These are phyloP conservation scores for Tapirus terrestris DNA, from an alignment of 2,113 vertebrate genomes.

Conservation along the genomic window DNA sequence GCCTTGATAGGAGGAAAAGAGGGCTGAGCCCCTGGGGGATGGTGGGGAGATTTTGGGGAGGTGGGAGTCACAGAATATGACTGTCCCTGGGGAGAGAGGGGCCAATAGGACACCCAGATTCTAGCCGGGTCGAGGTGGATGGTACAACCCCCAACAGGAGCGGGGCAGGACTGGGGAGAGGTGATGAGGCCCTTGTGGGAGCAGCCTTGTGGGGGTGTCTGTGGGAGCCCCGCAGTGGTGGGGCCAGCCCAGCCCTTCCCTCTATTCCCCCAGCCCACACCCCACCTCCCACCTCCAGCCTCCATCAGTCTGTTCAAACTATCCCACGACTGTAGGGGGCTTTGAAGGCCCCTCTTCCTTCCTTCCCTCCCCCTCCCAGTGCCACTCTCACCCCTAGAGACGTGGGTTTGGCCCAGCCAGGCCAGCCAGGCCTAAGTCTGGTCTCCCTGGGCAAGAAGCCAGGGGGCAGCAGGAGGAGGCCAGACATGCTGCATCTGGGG, in stretches of 20 bases:
- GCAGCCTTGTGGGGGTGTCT: neutral
- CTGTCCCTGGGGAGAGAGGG: neutral
- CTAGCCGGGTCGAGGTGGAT: neutral
- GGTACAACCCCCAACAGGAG: neutral
- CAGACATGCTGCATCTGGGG: neutral
- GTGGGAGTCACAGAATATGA: neutral
- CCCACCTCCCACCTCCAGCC: neutral
- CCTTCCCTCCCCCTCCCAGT: too few species aligned
- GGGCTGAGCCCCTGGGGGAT: neutral
- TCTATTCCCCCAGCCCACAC: neutral
- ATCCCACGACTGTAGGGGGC: too few species aligned
- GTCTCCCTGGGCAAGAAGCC: neutral
- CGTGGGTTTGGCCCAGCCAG: neutral
- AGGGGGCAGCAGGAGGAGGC: neutral
- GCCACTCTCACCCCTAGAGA: neutral
- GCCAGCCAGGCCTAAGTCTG: neutral
- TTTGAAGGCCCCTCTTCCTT: neutral
- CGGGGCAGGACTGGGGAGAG: neutral
- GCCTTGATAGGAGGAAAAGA: neutral
- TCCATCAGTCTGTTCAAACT: neutral
- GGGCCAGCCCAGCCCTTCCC: neutral
- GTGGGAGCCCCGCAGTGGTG: neutral
- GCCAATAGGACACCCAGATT: neutral
- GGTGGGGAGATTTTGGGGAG: neutral
- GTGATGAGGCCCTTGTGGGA: rapidly evolving